phyloP scores from a whole-genome alignment of 2,797 vertebrate species.

The Propithecus deckenii region DNA sequence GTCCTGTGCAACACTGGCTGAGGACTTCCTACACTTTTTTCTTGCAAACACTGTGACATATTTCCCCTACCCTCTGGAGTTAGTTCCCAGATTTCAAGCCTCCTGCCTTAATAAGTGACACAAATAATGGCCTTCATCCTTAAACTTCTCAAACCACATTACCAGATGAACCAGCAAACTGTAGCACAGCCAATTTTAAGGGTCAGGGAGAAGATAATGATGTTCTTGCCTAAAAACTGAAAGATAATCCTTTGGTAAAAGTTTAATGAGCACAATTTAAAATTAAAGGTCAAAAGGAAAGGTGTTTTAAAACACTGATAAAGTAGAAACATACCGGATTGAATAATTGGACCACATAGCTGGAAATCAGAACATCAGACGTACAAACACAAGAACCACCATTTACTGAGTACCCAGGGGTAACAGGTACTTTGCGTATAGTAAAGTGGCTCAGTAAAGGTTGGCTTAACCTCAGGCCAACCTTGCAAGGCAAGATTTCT shows the following conservation, averaged over 20 bases:
- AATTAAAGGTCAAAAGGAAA: neutral
- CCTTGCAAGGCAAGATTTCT: neutral
- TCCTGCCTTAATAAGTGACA: neutral
- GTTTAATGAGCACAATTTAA: neutral
- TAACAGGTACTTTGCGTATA: neutral
- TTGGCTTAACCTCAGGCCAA: neutral
- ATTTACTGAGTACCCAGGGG: neutral
- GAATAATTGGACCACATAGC: neutral
- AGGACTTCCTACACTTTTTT: neutral
- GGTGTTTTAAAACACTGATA: neutral
- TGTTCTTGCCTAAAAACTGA: neutral
- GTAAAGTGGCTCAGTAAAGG: neutral
- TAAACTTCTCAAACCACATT: neutral
- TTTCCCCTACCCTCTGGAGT: neutral
- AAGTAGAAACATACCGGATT: neutral
- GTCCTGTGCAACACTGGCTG: neutral
- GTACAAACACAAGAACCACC: neutral
- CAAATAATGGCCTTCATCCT: neutral
- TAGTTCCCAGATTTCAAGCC: neutral
- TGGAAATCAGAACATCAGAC: neutral
- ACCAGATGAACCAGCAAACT: neutral
- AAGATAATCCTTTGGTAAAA: neutral
- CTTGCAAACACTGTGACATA: neutral
- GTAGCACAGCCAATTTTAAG: neutral
- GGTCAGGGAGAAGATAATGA: neutral